Percentiles rank a stretch among this genome's conserved stretches.
phyloP scores from a whole-genome alignment of 2,888 invertebrate genomes.

The Exocentrus adspersus region DNA sequence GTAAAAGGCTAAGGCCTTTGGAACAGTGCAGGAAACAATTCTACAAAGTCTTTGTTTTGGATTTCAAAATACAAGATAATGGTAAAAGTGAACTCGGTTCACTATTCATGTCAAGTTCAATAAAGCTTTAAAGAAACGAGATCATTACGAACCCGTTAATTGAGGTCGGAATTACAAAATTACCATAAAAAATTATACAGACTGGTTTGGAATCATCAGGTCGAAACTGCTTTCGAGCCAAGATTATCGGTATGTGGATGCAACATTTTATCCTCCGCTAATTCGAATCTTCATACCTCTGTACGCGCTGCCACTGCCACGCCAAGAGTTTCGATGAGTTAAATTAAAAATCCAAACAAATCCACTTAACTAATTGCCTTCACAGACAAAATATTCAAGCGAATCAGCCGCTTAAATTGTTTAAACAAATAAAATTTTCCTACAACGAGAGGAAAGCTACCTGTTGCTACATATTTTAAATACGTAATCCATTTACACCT shows the following conservation, averaged over 20 bases:
- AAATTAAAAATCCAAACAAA: slow-evolving; percentile 9
- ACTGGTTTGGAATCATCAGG: not conserved
- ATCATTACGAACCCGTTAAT: not conserved
- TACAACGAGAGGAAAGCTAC: too few species aligned
- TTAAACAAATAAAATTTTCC: too few species aligned
- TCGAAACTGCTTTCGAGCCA: not conserved
- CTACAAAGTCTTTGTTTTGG: too few species aligned
- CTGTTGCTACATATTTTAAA: not conserved
- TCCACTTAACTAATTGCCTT: not conserved
- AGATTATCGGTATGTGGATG: too few species aligned
- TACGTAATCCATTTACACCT: not conserved
- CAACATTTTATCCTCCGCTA: too few species aligned
- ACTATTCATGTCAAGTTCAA: slow-evolving; percentile 8
- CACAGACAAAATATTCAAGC: not conserved
- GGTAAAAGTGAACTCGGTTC: slow-evolving; percentile 3
- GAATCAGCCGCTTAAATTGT: not conserved
- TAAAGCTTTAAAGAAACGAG: not conserved
- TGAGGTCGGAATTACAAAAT: not conserved
- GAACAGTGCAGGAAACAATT: too few species aligned
- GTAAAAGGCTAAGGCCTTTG: too few species aligned
- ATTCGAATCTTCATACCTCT: too few species aligned
- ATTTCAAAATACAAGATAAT: slow-evolving; percentile 1
- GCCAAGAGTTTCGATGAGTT: too few species aligned
- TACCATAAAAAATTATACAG: not conserved
- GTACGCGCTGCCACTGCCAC: too few species aligned